phyloP scores from a whole-genome alignment of 1,140 invertebrate species.

The Nasonia longicornis region DNA sequence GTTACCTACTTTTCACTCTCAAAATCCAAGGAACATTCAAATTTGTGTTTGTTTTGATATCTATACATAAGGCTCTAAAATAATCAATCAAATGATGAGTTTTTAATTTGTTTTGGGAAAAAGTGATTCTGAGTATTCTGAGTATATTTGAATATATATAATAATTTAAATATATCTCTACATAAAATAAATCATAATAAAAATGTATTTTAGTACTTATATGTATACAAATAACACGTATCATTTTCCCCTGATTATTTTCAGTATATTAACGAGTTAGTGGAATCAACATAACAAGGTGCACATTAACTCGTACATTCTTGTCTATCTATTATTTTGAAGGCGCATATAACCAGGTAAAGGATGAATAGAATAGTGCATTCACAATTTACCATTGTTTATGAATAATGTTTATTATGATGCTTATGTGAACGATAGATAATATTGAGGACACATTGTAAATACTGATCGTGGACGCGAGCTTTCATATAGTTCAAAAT shows the following conservation, averaged over 20 bases:
- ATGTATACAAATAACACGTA: no score
- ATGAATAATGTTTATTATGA: not conserved
- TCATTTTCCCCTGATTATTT: not conserved
- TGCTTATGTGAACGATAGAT: not conserved
- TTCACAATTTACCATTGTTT: not conserved
- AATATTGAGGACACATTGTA: constrained; percentile 1
- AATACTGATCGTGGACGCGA: constrained; percentile 30
- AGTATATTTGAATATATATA: no score
- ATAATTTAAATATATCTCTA: no score
- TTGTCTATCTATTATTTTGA: not conserved
- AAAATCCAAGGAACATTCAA: not conserved
- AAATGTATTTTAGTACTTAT: no score
- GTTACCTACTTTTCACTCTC: no score
- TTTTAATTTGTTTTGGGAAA: not conserved
- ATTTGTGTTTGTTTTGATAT: not conserved
- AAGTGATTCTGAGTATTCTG: no score
- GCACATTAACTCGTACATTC: not conserved
- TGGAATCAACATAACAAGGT: not conserved
- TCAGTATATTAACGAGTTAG: not conserved
- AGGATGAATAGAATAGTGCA: not conserved
- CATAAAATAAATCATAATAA: no score
- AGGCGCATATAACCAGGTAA: not conserved
- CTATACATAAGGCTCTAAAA: not conserved
- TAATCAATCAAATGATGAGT: not conserved
- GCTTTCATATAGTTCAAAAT: not conserved